Conservation (phyloP, 1,140 invertebrate species). For the Nymphalis io region DNA sequence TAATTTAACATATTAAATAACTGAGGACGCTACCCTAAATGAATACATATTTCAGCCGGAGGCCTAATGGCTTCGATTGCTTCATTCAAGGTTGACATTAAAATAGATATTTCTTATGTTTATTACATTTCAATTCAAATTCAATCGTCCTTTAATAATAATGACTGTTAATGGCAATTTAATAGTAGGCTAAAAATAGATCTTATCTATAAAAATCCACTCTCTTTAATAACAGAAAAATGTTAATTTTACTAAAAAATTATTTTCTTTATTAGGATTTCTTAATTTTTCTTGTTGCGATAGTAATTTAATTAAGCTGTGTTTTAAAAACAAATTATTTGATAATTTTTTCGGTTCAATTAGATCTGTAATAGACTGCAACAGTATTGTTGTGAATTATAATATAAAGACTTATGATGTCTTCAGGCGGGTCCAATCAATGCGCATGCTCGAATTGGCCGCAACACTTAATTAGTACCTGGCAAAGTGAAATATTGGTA, state of each 20-base stretch:
- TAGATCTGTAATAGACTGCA: conserved; percentile 13
- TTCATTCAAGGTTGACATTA: conserved; percentile 1
- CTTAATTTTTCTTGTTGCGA: no score
- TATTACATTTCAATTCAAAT: no score
- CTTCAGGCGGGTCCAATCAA: conserved; percentile 61
- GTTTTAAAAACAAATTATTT: neutral
- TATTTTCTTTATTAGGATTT: no score
- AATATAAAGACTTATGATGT: conserved; percentile 66
- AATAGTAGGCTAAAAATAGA: no score
- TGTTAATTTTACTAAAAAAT: no score
- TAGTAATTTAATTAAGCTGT: no score
- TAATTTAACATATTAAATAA: neutral
- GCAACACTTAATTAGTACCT: conserved; percentile 68
- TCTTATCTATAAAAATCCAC: no score
- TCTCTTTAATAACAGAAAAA: no score
- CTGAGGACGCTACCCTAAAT: neutral
- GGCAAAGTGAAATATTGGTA: conserved; percentile 67
- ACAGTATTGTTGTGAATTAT: conserved; percentile 30
- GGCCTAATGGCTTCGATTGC: neutral
- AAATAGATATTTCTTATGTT: neutral
- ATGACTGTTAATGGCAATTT: no score
- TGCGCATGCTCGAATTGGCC: conserved; percentile 69
- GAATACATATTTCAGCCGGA: conserved; percentile 8
- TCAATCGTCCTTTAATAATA: no score
- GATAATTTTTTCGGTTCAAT: conserved; percentile 17